A percentile compares a stretch with the other conserved stretches of the same genome.
Conservation (phyloP, 2,113 vertebrate genomes). For the Meriones unguiculatus region DNA sequence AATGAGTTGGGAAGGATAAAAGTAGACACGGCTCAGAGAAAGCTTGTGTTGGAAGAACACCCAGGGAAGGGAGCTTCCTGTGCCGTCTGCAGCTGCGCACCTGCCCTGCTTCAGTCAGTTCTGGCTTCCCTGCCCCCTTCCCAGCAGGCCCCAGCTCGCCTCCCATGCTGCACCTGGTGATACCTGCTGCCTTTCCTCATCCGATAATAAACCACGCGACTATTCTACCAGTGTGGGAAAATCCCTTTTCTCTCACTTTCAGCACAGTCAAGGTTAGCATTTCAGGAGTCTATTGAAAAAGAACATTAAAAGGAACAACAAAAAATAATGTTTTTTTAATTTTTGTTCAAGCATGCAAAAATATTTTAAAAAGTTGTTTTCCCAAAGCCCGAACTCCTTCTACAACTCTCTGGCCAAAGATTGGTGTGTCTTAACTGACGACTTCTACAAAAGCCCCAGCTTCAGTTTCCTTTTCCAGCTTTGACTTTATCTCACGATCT, state of each 20-base stretch:
- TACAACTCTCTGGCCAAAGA: not conserved
- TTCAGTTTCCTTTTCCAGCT: not conserved
- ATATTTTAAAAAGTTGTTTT: not conserved
- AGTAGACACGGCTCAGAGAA: not conserved
- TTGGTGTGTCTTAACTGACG: not conserved
- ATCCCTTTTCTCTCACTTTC: not conserved
- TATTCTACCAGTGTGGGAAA: not conserved
- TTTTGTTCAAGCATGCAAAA: not conserved
- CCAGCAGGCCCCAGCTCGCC: fast-evolving
- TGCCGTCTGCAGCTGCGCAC: not conserved
- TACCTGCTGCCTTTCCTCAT: not conserved
- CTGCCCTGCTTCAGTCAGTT: not conserved
- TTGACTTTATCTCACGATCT: not conserved
- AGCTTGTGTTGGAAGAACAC: not conserved
- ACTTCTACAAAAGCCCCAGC: not conserved
- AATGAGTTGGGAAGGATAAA: not conserved
- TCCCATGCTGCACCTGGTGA: not conserved
- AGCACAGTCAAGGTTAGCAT: not conserved
- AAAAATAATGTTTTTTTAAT: too few relatives aligned
- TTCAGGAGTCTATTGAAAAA: constrained; percentile 1
- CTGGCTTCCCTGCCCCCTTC: not conserved
- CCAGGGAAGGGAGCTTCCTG: too few relatives aligned
- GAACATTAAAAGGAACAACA: not conserved
- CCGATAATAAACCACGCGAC: not conserved
- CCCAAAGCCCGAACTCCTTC: not conserved